These are phyloP conservation scores for Coptotermes formosanus DNA, from an alignment of 1,140 invertebrate genomes.

Conservation along the genomic window DNA sequence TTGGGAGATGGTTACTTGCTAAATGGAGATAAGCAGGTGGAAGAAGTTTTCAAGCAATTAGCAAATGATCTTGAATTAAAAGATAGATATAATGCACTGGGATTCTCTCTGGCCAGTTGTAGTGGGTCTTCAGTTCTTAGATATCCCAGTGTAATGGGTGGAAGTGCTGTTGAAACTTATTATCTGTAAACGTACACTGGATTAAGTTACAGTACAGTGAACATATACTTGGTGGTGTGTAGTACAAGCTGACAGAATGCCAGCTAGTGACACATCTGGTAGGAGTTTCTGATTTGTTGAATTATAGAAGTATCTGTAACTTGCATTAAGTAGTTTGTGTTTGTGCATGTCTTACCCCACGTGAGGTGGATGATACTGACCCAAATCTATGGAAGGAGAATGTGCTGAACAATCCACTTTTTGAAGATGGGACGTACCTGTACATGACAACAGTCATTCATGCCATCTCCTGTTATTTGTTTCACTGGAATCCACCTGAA, in stretches of 20 bases:
- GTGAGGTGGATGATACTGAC: conserved; percentile 44
- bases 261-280: conserved; percentile 13
- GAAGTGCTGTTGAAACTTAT: no score
- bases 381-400: conserved; percentile 51
- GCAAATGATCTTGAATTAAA: conserved; percentile 67
- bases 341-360: conserved; percentile 21
- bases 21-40: conserved; percentile 70
- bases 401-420: conserved; percentile 52
- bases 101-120: conserved; percentile 97
- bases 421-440: conserved; percentile 61
- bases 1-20: conserved; percentile 92
- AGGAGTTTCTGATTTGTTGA: neutral
- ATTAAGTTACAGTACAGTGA: no score
- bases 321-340: neutral
- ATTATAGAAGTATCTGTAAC: no score
- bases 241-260: neutral
- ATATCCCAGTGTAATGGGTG: no score
- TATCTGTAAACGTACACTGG: no score
- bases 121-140: no score
- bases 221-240: no score
- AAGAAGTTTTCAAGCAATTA: conserved; percentile 75
- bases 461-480: no score
- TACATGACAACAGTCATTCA: conserved; percentile 49
- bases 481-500: no score
- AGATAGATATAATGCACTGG: conserved; percentile 92